Evolutionary conservation across 2,888 invertebrate species (phyloP).

Genomic region (Isotomurus palustris): DNA sequence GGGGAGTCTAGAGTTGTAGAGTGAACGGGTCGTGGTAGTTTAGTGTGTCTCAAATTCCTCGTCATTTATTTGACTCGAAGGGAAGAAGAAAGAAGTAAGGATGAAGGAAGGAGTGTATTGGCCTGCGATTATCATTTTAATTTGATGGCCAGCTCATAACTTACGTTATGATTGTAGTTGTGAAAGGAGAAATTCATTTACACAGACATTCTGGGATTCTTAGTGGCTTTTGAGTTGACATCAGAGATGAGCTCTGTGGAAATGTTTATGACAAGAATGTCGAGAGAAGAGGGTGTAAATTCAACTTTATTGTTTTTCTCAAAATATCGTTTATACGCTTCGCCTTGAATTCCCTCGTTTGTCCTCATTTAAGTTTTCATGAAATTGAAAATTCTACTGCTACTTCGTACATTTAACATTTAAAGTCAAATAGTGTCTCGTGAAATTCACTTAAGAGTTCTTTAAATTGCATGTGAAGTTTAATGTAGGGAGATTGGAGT

Average conservation of each 20-base stretch:
- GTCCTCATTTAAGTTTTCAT: no score
- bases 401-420: no score
- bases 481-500: no score
- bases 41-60: no score
- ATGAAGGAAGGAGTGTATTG: background rate
- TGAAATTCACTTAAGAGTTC: no score
- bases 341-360: no score
- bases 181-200: conserved; percentile 15
- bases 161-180: background rate
- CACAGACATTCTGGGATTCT: conserved; percentile 3
- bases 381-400: no score
- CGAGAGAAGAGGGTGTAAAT: background rate
- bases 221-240: conserved; percentile 17
- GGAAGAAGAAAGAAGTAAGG: background rate
- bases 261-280: conserved; percentile 22
- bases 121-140: conserved; percentile 15
- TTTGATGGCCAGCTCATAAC: conserved; percentile 14
- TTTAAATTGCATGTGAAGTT: background rate
- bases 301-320: background rate
- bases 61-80: no score
- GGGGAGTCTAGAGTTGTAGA: no score
- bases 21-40: no score
- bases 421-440: background rate
- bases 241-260: conserved; percentile 22
- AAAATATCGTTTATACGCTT: no score